phyloP scores from a whole-genome alignment of 2,888 invertebrate species.

The Blastobasis lacticolella region DNA sequence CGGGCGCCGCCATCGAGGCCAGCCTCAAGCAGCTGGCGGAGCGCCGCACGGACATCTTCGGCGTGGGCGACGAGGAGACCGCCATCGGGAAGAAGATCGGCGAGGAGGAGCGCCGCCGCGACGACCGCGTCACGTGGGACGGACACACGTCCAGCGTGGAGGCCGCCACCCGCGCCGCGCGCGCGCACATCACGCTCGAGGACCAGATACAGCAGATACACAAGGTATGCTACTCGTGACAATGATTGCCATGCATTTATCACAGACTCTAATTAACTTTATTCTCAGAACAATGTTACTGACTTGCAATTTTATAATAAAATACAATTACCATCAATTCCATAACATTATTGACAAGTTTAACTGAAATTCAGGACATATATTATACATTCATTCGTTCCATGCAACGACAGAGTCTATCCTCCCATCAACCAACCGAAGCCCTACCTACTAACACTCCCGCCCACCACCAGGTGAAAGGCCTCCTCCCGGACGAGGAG shows the following conservation, averaged over 20 bases:
- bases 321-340: too few relatives aligned
- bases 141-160: conserved; percentile 98
- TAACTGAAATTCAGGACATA: too few relatives aligned
- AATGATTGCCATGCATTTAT: neutral
- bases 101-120: conserved; percentile 89
- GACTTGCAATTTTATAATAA: too few relatives aligned
- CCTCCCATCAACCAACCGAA: too few relatives aligned
- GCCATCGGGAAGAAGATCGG: conserved; percentile 99
- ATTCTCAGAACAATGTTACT: too few relatives aligned
- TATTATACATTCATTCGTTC: too few relatives aligned
- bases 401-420: too few relatives aligned
- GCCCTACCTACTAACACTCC: too few relatives aligned
- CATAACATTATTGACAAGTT: too few relatives aligned
- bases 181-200: conserved; percentile 95
- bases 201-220: conserved; percentile 99
- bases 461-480: conserved; percentile 74
- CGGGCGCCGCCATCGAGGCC: conserved; percentile 94
- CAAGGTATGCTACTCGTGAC: conserved; percentile 72
- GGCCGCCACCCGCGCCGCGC: conserved; percentile 93
- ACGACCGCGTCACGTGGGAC: conserved; percentile 97
- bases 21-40: conserved; percentile 96
- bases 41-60: conserved; percentile 99
- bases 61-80: conserved; percentile 98
- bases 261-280: neutral
- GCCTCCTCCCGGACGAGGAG: conserved; percentile 94